Base-by-base conservation (phyloP, 2,113 vertebrate species). In the Zingel zingel region DNA sequence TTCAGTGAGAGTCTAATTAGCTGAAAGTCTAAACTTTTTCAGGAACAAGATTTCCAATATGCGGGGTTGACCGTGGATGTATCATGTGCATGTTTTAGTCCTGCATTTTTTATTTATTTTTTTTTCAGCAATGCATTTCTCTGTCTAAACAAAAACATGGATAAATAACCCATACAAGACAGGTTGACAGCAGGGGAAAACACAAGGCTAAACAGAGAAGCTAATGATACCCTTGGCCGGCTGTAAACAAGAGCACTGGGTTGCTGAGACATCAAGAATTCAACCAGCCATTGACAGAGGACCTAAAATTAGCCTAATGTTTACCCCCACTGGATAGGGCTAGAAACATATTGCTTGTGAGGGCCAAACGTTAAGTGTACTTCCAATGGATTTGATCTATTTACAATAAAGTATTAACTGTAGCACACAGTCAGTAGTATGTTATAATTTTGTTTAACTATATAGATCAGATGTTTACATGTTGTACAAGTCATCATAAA, bases 171-270 rank as follows among this genome's bases (percentile, higher is more conserved):
- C 47, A 65, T 75, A 72, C 18, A 43, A 81, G 61, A 68, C 63
- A 70, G 86, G 86, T 48, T 92, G 87, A 90, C 77, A 90, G 83
- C 72, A 79, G 83, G 57, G 89, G 73, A 82, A 90, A 89, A 93
- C 85, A 94, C 89, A 84, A 50, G 74, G 81, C 89, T 86, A 90
- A 91, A 92, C 77, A 86, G 79, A 91, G 87, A 62, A 75, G 82
- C 88, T 94, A 94, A 94, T 94, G 93, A 95, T 92, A 95, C 78
- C 88, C 92, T 82, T 86, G 83, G 84, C 87, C 81, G 72, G 87
- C 89, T 84, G 91, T 94, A 94, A 94, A 94, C 92, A 92, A 91
- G 92, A 88, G 86, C 74, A 88, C 88, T 82, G 81, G 93, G 91
- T 91, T 88, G 91, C 92, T 87, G 90, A 94, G 92, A 86, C 90